Base-by-base conservation (phyloP, 2,113 vertebrate species). In the Tretioscincus oriximinensis region DNA sequence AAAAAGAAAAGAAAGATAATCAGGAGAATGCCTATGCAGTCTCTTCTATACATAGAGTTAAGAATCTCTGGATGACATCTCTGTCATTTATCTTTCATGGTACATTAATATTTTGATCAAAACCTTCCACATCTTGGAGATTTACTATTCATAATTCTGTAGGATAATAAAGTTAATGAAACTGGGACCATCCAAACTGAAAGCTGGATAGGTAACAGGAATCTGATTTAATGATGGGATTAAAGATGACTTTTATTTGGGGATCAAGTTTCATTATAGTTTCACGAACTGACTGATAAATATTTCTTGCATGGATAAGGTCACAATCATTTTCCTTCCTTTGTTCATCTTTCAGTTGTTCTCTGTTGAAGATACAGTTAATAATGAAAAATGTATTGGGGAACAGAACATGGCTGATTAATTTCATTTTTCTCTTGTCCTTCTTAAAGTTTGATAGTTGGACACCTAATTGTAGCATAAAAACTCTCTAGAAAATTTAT, bases 141-240 rank as follows among this genome's bases (percentile, higher is more conserved):
- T 9, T 68, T 77, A 75, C 2, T 64, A 9, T 5, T 47, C 51
- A 31, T 14, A 29, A 21, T 80, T 54, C 26, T 20, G 12, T 58
- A 68, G 1, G 1, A 72, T 47, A 45, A 71, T 14, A 80, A 51
- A 24, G 87, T 2, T 65, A 1, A 84, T 35, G 74, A 80, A 67
- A 81, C 35, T 79, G 1, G 1, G 0, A 78, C 31, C 0, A 68
- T 54, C 21, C 11, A 81, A 1, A 72, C 66, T 69, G n/a, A 81
- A 81, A 82, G 73, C 3, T 3, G 69, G 64, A 82, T 64, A 80
- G 65, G 35, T 70, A 79, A n/a, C 47, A 64, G 31, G 61, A 73
- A 66, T 83, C 67, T 73, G 26, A 73, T 31, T 73, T 83, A 83
- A 73, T 78, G 69, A 73, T 78, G 35, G 76, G 69, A 83, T 61